Evolutionary conservation across 35 echinoderm and acorn worm genomes (phyloP).

Genomic region (Apostichopus japonicus): DNA sequence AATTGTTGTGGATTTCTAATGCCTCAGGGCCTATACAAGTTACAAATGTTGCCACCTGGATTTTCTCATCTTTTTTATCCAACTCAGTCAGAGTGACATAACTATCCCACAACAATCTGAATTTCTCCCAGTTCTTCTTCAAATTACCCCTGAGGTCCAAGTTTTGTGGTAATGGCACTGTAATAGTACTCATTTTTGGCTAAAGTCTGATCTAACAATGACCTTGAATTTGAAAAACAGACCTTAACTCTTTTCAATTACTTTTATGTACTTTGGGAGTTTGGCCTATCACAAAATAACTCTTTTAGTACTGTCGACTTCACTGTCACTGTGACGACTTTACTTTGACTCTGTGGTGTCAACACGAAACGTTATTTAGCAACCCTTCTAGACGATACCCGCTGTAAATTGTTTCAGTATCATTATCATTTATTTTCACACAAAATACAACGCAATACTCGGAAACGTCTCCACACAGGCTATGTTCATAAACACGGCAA

Average conservation of each 20-base stretch:
- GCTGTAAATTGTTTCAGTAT: background rate
- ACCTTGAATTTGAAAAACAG: background rate
- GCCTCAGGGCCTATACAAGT: conserved; percentile 46
- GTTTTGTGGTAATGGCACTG: conserved; percentile 16
- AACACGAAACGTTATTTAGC: background rate
- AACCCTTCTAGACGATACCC: background rate
- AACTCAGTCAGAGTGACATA: background rate
- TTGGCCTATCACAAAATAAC: no score
- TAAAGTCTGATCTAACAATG: no score
- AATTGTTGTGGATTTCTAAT: conserved; percentile 55
- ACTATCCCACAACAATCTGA: background rate
- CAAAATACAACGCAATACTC: no score
- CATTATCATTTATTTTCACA: no score
- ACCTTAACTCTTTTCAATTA: background rate
- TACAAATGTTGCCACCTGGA: conserved; percentile 25
- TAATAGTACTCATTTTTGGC: no score
- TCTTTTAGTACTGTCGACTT: no score
- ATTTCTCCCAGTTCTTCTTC: conserved; percentile 27
- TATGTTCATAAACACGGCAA: background rate
- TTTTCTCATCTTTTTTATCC: conserved; percentile 11
- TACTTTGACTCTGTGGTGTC: background rate
- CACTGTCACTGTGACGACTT: no score
- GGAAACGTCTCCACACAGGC: no score
- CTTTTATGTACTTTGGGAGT: no score
- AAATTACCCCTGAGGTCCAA: conserved; percentile 13